Percentiles rank a stretch among this genome's conserved stretches.
Evolutionary conservation across 2,888 invertebrate species (phyloP).

Genomic region (Rhingia campestris): DNA sequence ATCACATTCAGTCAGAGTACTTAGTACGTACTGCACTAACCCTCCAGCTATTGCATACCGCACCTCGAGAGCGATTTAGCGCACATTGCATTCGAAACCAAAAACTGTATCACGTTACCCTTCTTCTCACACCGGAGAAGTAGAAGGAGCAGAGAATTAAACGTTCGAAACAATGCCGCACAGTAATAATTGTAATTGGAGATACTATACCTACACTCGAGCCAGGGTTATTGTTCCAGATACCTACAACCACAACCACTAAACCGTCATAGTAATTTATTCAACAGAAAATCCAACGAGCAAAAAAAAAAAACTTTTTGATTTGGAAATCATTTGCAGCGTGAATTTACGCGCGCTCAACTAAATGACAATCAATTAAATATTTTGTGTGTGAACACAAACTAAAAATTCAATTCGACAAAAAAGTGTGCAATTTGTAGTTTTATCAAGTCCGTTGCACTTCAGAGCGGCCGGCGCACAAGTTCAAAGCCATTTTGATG

Average conservation of each 20-base stretch:
- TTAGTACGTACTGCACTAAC: not conserved
- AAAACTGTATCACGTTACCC: conserved; percentile 58
- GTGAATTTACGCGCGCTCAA: conserved; percentile 43
- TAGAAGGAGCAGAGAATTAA: conserved; percentile 4
- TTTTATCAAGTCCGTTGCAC: conserved; percentile 50
- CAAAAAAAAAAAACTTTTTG: no score
- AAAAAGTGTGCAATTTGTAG: conserved; percentile 43
- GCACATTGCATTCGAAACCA: conserved; percentile 24
- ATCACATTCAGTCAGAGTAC: not conserved
- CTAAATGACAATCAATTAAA: conserved; percentile 55
- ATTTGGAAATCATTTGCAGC: not conserved
- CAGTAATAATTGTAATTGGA: conserved; percentile 51
- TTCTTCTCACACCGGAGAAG: conserved; percentile 4
- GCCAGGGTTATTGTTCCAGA: conserved; percentile 54
- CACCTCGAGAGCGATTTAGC: conserved; percentile 55
- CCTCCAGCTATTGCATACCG: conserved; percentile 35
- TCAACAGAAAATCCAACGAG: not conserved
- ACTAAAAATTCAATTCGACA: conserved; percentile 32
- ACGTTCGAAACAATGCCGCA: conserved; percentile 35
- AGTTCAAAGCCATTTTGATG: conserved; percentile 66
- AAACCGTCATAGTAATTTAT: conserved; percentile 8
- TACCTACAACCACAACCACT: conserved; percentile 11
- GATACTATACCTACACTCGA: conserved; percentile 1
- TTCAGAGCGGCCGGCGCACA: conserved; percentile 34
- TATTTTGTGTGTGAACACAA: conserved; percentile 7